Evolutionary conservation across 2,888 invertebrate species (phyloP).

Genomic region (Sialis lutaria): DNA sequence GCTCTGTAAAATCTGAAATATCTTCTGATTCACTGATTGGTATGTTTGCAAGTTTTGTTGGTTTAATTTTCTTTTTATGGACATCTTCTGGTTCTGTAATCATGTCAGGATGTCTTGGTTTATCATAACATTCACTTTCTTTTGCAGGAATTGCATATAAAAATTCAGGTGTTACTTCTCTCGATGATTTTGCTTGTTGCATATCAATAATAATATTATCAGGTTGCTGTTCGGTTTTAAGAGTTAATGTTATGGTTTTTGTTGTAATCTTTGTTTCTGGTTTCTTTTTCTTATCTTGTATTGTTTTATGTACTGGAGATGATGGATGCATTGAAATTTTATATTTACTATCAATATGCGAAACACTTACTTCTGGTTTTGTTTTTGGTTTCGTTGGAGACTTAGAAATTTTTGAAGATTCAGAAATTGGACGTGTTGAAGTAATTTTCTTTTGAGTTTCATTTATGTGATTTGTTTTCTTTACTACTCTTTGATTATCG

Average conservation of each 20-base stretch:
- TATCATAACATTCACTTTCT: slow-evolving; percentile 36
- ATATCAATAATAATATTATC: slow-evolving; percentile 47
- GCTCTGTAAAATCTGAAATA: slow-evolving; percentile 30
- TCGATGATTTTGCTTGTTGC: slow-evolving; percentile 53
- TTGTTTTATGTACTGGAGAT: not conserved
- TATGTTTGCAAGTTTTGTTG: slow-evolving; percentile 26
- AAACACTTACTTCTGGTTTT: slow-evolving; percentile 32
- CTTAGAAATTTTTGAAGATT: not conserved
- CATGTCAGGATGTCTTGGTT: slow-evolving; percentile 54
- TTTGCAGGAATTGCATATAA: slow-evolving; percentile 48
- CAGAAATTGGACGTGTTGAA: not conserved
- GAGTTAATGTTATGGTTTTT: slow-evolving; percentile 30
- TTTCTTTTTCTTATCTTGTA: slow-evolving; percentile 7
- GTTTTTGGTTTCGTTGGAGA: slow-evolving; percentile 22
- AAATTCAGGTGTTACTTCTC: slow-evolving; percentile 57
- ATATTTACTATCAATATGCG: slow-evolving; percentile 18
- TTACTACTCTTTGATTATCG: not conserved
- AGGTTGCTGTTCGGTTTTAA: slow-evolving; percentile 16
- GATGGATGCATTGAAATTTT: not conserved
- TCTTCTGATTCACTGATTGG: slow-evolving; percentile 41
- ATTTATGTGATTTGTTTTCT: slow-evolving; percentile 8
- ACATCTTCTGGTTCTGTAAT: slow-evolving; percentile 60
- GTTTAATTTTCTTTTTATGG: slow-evolving; percentile 17
- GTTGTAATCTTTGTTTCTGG: slow-evolving; percentile 27
- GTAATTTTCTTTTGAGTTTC: too few species aligned